Base-by-base conservation (phyloP, 2,888 invertebrate genomes). In the Bellardia bayeri region DNA sequence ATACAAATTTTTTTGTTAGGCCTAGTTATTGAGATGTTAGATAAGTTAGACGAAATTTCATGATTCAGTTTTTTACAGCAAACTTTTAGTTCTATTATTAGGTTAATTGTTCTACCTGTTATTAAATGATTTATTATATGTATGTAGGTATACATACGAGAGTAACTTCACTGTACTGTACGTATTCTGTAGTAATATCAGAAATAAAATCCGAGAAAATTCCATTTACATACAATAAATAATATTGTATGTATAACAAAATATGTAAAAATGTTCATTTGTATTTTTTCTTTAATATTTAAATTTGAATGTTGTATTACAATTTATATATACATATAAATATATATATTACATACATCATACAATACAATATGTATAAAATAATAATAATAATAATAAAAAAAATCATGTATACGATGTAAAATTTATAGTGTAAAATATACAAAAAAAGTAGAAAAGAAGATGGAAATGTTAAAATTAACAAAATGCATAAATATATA, bases 391-490 rank as follows among this genome's bases (percentile, higher is more conserved):
- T 63, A 58, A 74, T 68, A 37, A 37, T 37, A 37, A 75, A 74
- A 66, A 82, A 75, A 75, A 54, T 69, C 74, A 82, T 85, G 82
- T 87, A 87, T 87, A 85, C 82, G 75, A 78, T 85, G 85, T 85
- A 87, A 83, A 87, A 82, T 78, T 87, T 81, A 87, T 75, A 85
- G 80, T 85, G 75, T 81, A 81, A 75, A 84, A 85, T 71, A 85
- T 85, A 81, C 63, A 85, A 33, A 84, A 81, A 81, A 74, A 85
- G 37, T 64, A 87, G 68, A 85, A 82, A 75, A 85, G 68, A 72
- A 84, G 81, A 84, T 87, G 87, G 87, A 87, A 87, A 87, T 87
- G 87, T 85, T 87, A 87, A 82, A 85, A 85, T 82, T 87, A 87
- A 87, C 85, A 87, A 85, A 87, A 87, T 87, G 87, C 87, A 87